phyloP scores from a whole-genome alignment of 2,888 invertebrate species.

The Syrista parreyssii region DNA sequence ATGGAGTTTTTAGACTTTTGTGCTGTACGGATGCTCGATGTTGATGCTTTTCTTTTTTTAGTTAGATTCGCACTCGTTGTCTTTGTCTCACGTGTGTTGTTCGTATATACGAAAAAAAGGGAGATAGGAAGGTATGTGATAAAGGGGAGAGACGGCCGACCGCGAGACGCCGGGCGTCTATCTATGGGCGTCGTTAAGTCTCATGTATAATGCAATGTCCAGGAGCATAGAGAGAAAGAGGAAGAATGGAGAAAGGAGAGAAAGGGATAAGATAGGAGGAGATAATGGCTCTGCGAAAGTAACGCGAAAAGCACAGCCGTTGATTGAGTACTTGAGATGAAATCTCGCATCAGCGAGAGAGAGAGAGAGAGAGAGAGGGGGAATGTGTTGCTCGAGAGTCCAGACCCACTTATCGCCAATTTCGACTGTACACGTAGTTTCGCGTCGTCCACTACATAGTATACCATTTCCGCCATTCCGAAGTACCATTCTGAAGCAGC shows the following conservation, averaged over 20 bases:
- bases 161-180: not conserved
- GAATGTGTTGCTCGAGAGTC: not conserved
- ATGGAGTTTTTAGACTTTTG: not conserved
- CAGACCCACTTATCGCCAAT: not conserved
- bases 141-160: not conserved
- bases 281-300: not conserved
- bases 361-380: not conserved
- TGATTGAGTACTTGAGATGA: not conserved
- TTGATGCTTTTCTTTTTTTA: not conserved
- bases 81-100: not conserved
- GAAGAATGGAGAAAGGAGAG: not conserved
- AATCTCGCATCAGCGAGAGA: not conserved
- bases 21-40: not conserved
- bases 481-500: not conserved
- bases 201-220: conserved; percentile 5
- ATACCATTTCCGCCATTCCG: not conserved
- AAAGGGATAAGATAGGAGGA: conserved; percentile 4
- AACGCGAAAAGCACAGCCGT: not conserved
- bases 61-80: not conserved
- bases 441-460: not conserved
- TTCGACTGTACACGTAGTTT: not conserved
- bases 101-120: not conserved
- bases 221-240: conserved; percentile 8
- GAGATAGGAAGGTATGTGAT: not conserved
- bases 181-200: conserved; percentile 3